Evolutionary conservation across 1,140 invertebrate genomes (phyloP).

Genomic region (Heterodera carotae): DNA sequence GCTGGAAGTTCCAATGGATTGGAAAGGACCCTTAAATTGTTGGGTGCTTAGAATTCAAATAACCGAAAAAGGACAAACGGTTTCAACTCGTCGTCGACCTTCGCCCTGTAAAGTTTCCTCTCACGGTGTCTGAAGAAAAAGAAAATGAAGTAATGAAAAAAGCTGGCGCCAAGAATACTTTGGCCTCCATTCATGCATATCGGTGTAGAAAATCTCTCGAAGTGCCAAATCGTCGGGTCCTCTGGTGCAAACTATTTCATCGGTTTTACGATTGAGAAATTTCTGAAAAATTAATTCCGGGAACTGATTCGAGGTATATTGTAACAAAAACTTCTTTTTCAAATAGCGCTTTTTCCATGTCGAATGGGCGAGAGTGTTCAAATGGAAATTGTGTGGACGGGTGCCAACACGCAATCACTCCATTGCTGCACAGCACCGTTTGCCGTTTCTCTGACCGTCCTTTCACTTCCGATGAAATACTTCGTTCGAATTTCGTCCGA

Average conservation of each 20-base stretch:
- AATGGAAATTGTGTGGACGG: constrained; percentile 80
- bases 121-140: constrained; percentile 49
- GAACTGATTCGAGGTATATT: too few species aligned
- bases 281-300: constrained; percentile 12
- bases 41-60: background rate
- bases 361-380: constrained; percentile 76
- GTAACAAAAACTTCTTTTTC: constrained; percentile 37
- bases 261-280: constrained; percentile 4
- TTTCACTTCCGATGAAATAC: background rate
- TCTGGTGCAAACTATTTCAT: background rate
- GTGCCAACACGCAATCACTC: constrained; percentile 82
- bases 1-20: background rate
- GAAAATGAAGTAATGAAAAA: constrained; percentile 4
- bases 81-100: constrained; percentile 8
- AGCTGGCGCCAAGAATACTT: constrained; percentile 21
- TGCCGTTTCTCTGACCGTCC: constrained; percentile 28
- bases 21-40: constrained; percentile 8
- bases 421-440: constrained; percentile 33
- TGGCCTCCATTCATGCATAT: constrained; percentile 41
- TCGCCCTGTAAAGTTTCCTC: constrained; percentile 50
- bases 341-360: constrained; percentile 32
- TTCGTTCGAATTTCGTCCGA: background rate
- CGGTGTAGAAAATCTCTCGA: constrained; percentile 41
- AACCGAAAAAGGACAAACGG: background rate
- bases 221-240: constrained; percentile 35